phyloP scores from a whole-genome alignment of 2,888 invertebrate genomes.

The Galeopsomyia nigrocyanea region DNA sequence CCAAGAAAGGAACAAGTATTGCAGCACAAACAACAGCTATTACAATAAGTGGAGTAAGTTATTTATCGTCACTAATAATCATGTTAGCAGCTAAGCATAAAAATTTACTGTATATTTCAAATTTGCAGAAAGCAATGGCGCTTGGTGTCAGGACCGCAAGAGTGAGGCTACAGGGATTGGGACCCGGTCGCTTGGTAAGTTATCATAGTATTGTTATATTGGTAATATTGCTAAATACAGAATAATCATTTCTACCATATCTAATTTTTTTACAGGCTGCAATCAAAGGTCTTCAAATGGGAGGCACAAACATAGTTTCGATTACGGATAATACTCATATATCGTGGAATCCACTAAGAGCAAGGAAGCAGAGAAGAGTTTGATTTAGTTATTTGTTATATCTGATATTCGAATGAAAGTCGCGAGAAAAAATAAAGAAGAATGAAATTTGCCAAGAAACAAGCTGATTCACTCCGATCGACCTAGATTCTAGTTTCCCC shows the following conservation, averaged over 20 bases:
- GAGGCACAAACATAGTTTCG: constrained; percentile 90
- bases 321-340: constrained; percentile 93
- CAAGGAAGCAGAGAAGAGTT: constrained; percentile 87
- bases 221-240: neutral
- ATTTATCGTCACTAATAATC: neutral
- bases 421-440: too few species aligned
- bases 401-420: too few species aligned
- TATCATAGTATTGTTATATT: too few species aligned
- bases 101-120: constrained; percentile 61
- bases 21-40: constrained; percentile 96
- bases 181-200: constrained; percentile 91
- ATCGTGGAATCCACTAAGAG: constrained; percentile 81
- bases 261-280: constrained; percentile 76
- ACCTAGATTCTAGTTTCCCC: too few species aligned
- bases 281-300: constrained; percentile 93
- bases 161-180: constrained; percentile 85
- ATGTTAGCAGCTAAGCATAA: constrained; percentile 4
- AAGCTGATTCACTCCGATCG: too few species aligned
- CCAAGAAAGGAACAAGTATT: constrained; percentile 95
- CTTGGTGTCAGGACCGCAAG: constrained; percentile 82
- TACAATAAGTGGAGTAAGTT: constrained; percentile 79
- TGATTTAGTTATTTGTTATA: constrained; percentile 68
- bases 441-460: too few species aligned
- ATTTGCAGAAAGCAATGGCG: constrained; percentile 77
- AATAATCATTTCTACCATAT: constrained; percentile 41